Evolutionary conservation across 1,140 invertebrate genomes (phyloP).

Genomic region (Drosophila biarmipes): DNA sequence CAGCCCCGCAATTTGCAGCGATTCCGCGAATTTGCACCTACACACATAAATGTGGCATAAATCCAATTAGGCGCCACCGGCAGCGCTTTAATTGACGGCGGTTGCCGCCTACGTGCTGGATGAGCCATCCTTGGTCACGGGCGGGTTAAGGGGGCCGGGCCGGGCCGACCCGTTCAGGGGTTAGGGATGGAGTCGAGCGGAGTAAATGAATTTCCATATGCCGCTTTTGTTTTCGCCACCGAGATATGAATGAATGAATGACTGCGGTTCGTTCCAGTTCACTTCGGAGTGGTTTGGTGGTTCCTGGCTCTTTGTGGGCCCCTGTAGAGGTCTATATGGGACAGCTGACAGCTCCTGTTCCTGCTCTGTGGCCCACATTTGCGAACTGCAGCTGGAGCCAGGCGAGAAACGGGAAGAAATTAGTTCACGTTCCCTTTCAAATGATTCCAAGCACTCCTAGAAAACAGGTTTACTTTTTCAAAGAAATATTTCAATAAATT

Average conservation of each 20-base stretch:
- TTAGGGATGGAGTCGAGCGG: constrained; percentile 28
- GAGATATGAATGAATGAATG: constrained; percentile 62
- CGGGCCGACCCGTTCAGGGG: background rate
- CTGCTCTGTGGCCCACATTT: constrained; percentile 24
- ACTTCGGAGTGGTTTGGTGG: background rate
- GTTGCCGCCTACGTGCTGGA: constrained; percentile 60
- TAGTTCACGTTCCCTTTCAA: constrained; percentile 2
- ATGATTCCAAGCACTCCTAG: background rate
- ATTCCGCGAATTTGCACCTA: constrained; percentile 71
- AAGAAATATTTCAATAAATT: background rate
- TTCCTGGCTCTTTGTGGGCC: constrained; percentile 20
- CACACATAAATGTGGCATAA: constrained; percentile 80
- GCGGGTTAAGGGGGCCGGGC: constrained; percentile 1
- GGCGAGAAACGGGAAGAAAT: background rate
- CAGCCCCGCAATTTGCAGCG: constrained; percentile 18
- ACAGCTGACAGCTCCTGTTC: constrained; percentile 16
- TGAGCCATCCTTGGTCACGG: constrained; percentile 35
- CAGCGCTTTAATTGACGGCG: constrained; percentile 77
- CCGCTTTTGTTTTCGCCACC: constrained; percentile 59
- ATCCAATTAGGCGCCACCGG: constrained; percentile 77
- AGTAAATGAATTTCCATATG: constrained; percentile 76
- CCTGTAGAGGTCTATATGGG: constrained; percentile 13
- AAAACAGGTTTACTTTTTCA: background rate
- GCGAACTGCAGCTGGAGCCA: background rate
- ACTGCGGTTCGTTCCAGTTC: constrained; percentile 17